Evolutionary conservation across 1,140 invertebrate species (phyloP), one percentile per base, ranked within the genome.

Genomic region (Drosophila nigromelanica): DNA sequence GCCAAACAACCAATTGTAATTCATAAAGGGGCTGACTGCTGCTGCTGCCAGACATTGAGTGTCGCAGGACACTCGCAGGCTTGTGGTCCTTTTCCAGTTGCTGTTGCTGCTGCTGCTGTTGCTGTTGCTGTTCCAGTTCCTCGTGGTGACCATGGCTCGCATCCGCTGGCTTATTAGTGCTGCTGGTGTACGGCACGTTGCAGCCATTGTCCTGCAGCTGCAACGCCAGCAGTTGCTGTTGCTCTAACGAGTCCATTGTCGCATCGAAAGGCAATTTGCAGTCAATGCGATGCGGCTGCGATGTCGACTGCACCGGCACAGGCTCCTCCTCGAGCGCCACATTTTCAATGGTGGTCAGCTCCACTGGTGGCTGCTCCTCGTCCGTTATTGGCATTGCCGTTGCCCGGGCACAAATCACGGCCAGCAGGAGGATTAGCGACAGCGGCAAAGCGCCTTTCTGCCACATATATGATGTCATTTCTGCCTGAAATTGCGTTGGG

Each of bases 1-100:
- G 89, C 89, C 89, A 90, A 76, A 89, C 89, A 76, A 83, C 82
- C 89, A 90, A 76, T 90, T 90, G 89, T 73, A 85, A 85, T 81
- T 90, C 89, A 85, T 90, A 90, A 74, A 90, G 54, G 52, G 87
- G 87, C 78, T 90, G 81, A 52, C 76, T 89, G 51, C 48, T 50
- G 45, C 48, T 50, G 45, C 33, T 62, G 48, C 33, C 52, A 52
- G 77, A 42, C 78, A 70, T 68, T 50, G 74, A 70, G 68, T 78
- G 68, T 39, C 85, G 74, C 73, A 62, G 71, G 73, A 66, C 54
- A 51, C 21, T 50, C 50, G 56, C 21, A 42, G 15, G 37, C n/a
- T n/a, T n/a, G n/a, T n/a, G n/a, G n/a, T n/a, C n/a, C n/a, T n/a
- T n/a, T n/a, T n/a, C n/a, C n/a, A n/a, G n/a, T n/a, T n/a, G n/a